Percentiles rank a stretch among this genome's conserved stretches.
Evolutionary conservation across 2,888 invertebrate genomes (phyloP).

Genomic region (Hymenopus coronatus): DNA sequence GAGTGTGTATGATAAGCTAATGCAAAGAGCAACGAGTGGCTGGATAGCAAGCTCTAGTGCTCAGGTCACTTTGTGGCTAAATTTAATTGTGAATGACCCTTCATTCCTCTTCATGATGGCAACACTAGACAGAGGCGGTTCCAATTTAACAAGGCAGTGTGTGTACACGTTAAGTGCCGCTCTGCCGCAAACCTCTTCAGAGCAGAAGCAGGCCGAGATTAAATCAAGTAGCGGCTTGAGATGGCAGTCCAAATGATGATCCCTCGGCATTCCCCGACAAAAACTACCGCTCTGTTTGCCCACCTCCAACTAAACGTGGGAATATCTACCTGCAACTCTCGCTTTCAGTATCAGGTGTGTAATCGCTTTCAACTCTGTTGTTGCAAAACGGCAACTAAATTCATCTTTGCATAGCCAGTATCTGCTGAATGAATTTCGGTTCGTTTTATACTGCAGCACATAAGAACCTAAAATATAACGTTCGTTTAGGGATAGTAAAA

Average conservation of each 20-base stretch:
- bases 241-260: neutral
- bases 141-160: neutral
- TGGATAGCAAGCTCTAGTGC: no score
- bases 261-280: neutral
- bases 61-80: no score
- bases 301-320: neutral
- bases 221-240: conserved; percentile 1
- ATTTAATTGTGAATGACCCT: no score
- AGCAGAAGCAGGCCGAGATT: neutral
- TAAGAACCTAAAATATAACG: no score
- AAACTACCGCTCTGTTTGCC: neutral
- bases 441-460: no score
- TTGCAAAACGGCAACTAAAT: no score
- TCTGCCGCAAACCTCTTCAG: neutral
- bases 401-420: no score
- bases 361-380: no score
- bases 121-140: neutral
- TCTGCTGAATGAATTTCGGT: no score
- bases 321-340: neutral
- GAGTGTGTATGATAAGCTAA: no score
- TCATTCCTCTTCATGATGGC: neutral
- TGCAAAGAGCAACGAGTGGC: no score
- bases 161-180: neutral
- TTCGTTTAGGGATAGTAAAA: no score
- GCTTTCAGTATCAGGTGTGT: neutral